Percentiles rank a stretch among this genome's conserved stretches.
phyloP scores from a whole-genome alignment of 2,888 invertebrate species.

The Drosophila cognata region DNA sequence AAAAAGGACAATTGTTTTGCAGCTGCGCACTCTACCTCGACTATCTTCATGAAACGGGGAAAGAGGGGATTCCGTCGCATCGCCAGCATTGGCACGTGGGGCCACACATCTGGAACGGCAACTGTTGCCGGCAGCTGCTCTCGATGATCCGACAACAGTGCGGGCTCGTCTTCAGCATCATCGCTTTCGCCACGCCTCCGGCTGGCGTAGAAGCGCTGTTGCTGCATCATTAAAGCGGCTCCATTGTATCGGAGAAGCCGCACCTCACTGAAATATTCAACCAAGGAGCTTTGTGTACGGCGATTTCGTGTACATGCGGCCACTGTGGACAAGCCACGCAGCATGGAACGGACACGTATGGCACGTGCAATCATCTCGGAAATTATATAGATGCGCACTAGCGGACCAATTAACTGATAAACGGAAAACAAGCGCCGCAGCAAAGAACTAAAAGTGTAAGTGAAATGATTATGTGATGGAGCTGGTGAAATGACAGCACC shows the following conservation, averaged over 20 bases:
- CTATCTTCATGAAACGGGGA: conserved; percentile 98
- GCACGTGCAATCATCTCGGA: conserved; percentile 60
- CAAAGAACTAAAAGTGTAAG: conserved; percentile 41
- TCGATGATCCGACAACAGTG: conserved; percentile 63
- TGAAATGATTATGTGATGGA: conserved; percentile 73
- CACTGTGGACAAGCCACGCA: conserved; percentile 59
- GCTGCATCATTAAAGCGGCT: conserved; percentile 44
- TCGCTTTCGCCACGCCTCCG: conserved; percentile 65
- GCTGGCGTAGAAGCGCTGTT: conserved; percentile 54
- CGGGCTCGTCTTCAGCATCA: conserved; percentile 55
- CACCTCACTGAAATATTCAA: conserved; percentile 48
- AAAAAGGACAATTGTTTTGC: neutral
- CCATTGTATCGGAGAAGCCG: conserved; percentile 36
- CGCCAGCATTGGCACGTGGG: conserved; percentile 97
- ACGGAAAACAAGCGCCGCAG: conserved; percentile 31
- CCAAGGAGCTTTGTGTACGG: conserved; percentile 46
- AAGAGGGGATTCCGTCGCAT: conserved; percentile 98
- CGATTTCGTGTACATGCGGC: conserved; percentile 45
- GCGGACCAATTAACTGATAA: conserved; percentile 40
- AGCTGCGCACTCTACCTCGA: conserved; percentile 89
- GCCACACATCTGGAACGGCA: conserved; percentile 98
- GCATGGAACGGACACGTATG: conserved; percentile 56
- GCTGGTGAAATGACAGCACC: conserved; percentile 66
- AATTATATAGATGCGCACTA: conserved; percentile 14
- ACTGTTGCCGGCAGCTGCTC: conserved; percentile 92